Conservation (phyloP, 92 coral and sea anemone genomes). For the Actinernus sp. region DNA sequence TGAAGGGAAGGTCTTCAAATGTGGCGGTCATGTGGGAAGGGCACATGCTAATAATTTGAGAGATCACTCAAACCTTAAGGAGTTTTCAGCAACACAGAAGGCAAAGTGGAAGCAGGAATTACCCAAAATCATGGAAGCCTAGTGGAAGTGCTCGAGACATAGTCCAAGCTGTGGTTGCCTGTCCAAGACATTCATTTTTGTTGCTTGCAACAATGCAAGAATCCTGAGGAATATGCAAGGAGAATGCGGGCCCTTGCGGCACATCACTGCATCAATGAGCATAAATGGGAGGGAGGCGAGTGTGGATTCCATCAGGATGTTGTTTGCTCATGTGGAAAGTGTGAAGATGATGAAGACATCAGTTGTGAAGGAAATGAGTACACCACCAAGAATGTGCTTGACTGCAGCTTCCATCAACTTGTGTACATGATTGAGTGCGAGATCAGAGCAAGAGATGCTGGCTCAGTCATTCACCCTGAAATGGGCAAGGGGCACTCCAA, state of each 20-base stretch:
- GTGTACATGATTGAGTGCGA: slow-evolving; percentile 30
- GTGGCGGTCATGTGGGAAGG: slow-evolving; percentile 56
- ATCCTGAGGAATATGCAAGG: slow-evolving; percentile 36
- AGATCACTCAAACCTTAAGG: slow-evolving; percentile 21
- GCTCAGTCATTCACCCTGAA: slow-evolving; percentile 27
- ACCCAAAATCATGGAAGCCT: slow-evolving; percentile 15
- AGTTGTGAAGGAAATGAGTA: slow-evolving; percentile 32
- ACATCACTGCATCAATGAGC: slow-evolving; percentile 60
- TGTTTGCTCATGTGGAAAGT: slow-evolving; percentile 39
- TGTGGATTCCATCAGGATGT: slow-evolving; percentile 32
- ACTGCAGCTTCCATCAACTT: slow-evolving; percentile 37
- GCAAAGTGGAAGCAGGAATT: slow-evolving; percentile 11
- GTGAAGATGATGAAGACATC: slow-evolving; percentile 22
- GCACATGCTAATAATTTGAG: slow-evolving; percentile 48
- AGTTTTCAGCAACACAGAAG: slow-evolving; percentile 11
- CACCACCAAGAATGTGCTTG: slow-evolving; percentile 25
- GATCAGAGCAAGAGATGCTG: slow-evolving; percentile 47
- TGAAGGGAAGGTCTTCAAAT: neutral
- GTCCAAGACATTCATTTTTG: slow-evolving; percentile 19
- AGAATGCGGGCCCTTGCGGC: slow-evolving; percentile 46
- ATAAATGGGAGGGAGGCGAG: slow-evolving; percentile 52
- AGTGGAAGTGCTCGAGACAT: slow-evolving; percentile 37
- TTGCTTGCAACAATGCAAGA: too few relatives aligned
- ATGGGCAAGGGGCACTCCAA: slow-evolving; percentile 62
- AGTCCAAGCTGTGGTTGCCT: slow-evolving; percentile 48